A percentile compares a stretch with the other conserved stretches of the same genome.
phyloP scores from a whole-genome alignment of 2,113 vertebrate genomes.

The Cheirogaleus medius region DNA sequence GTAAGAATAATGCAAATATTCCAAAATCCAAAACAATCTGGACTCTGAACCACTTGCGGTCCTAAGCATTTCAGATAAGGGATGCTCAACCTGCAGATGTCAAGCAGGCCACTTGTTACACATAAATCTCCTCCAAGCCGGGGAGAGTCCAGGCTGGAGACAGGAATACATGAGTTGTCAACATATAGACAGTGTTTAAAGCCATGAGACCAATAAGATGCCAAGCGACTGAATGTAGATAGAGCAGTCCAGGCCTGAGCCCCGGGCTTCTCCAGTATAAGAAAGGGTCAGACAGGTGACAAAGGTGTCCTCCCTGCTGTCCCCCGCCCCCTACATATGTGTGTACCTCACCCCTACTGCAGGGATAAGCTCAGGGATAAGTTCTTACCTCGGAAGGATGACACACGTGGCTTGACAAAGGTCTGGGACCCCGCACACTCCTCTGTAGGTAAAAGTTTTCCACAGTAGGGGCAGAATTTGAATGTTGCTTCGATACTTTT shows the following conservation, averaged over 20 bases:
- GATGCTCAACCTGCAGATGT: neutral
- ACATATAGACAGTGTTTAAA: neutral
- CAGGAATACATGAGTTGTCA: neutral
- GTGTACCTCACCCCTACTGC: neutral
- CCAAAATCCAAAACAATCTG: neutral
- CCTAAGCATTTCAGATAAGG: neutral
- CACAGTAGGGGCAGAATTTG: slow-evolving; percentile 92
- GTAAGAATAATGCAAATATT: neutral
- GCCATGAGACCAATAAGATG: neutral
- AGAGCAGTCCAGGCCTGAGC: neutral
- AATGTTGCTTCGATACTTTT: slow-evolving; percentile 84
- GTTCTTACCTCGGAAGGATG: slow-evolving; percentile 60
- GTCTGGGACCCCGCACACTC: slow-evolving; percentile 17
- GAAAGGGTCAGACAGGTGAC: neutral
- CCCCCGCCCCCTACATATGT: accelerated
- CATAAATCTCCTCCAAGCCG: neutral
- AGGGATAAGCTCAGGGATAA: neutral
- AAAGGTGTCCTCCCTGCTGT: neutral
- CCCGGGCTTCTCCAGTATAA: neutral
- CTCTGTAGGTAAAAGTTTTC: slow-evolving; percentile 81
- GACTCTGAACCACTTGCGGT: neutral
- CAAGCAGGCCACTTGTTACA: no score
- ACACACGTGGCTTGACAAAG: neutral
- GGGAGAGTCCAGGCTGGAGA: neutral
- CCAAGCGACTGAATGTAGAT: neutral